Evolutionary conservation across 2,888 invertebrate genomes (phyloP).

Genomic region (Chironomus riparius): DNA sequence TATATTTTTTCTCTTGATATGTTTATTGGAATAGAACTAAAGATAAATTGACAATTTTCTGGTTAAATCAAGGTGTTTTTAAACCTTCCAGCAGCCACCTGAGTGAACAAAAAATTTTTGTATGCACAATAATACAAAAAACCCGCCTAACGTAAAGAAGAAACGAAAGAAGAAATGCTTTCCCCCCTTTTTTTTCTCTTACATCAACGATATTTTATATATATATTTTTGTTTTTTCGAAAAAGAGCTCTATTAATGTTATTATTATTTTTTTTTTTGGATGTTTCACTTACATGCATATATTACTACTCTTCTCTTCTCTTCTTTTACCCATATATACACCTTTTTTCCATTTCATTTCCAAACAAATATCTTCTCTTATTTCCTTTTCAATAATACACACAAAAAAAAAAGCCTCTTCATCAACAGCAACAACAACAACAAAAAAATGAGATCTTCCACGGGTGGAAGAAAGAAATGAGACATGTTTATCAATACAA

Average conservation of each 20-base stretch:
- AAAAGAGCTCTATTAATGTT: constrained; percentile 15
- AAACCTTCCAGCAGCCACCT: constrained; percentile 23
- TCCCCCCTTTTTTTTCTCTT: constrained; percentile 16
- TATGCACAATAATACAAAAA: constrained; percentile 20
- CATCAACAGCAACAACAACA: not conserved
- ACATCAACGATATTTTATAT: not conserved
- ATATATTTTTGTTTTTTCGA: constrained; percentile 20
- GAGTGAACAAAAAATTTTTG: constrained; percentile 10
- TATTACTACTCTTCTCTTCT: constrained; percentile 22
- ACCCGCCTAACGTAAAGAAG: constrained; percentile 10
- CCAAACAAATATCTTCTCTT: not conserved
- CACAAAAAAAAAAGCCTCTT: not conserved
- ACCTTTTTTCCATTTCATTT: constrained; percentile 9
- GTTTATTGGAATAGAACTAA: constrained; percentile 28
- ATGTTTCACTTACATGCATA: constrained; percentile 28
- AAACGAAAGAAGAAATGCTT: not conserved
- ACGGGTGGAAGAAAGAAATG: not conserved
- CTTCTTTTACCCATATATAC: not conserved
- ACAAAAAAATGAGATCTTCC: too few relatives aligned
- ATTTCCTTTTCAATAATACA: not conserved
- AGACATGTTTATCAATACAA: constrained; percentile 5
- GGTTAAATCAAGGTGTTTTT: constrained; percentile 27
- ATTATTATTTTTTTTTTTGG: constrained; percentile 25
- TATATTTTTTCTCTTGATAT: constrained; percentile 14
- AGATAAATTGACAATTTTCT: constrained; percentile 28